Base-by-base conservation (phyloP, 2,888 invertebrate species). In the Dendrolimus pini region DNA sequence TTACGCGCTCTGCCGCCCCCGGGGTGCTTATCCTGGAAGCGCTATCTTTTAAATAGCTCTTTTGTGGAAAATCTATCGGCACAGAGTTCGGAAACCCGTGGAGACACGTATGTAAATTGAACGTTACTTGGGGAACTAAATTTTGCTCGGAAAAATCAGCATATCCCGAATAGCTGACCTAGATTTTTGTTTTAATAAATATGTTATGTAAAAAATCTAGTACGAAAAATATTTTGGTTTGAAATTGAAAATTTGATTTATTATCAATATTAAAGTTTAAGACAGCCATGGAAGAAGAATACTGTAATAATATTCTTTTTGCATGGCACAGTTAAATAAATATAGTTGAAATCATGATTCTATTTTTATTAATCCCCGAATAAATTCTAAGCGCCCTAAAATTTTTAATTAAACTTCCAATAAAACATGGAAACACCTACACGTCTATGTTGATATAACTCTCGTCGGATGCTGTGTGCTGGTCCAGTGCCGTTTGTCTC, bases 401-500 rank as follows among this genome's bases (percentile, higher is more conserved):
- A 30, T 30, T 30, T 3, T 30, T 6, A 30, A 30, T 30, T 30
- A 30, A 30, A 6, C 30, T 3, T 30, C 30, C 30, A 30, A 30
- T 30, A 30, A 30, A 30, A 30, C 6, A 30, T 30, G 30, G 3
- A 6, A 30, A 6, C 30, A 30, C 30, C 30, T 30, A 30, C 6
- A 30, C 30, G 30, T 6, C 30, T 30, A 30, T 30, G 30, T 59
- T 62, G 65, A 64, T 47, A 70, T 65, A 67, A 68, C 59, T 60
- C 71, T 72, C 69, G 63, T 65, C 59, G 61, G 65, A 63, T 65
- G 67, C 64, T 60, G 66, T 69, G 69, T 71, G 64, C 76, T 66
- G 68, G 75, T 72, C 75, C 78, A 81, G 81, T 84, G 83, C 85
- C 87, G 87, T 90, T 89, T 89, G 89, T 90, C 90, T 89, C 89